These are phyloP conservation scores for Pitta sordida DNA, from an alignment of 2,113 vertebrate species.

Conservation along the genomic window DNA sequence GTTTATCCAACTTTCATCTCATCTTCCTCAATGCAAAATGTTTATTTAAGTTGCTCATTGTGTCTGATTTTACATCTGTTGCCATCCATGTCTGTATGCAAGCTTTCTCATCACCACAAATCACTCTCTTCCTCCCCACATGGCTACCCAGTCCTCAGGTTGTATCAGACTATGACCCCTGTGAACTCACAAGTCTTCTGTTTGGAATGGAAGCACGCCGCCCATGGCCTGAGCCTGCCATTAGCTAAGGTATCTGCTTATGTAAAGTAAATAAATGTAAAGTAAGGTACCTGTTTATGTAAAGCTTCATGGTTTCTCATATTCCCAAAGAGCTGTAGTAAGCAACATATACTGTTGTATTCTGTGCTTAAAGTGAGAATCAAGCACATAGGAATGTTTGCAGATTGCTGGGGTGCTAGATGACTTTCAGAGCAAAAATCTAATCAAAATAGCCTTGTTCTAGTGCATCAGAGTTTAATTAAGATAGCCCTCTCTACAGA, in stretches of 20 bases:
- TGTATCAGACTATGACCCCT: neutral
- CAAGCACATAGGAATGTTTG: neutral
- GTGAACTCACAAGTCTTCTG: neutral
- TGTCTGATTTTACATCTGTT: neutral
- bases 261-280: neutral
- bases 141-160: neutral
- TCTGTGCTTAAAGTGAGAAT: neutral
- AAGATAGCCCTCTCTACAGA: neutral
- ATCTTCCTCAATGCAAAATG: neutral
- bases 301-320: neutral
- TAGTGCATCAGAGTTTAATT: conserved; percentile 6
- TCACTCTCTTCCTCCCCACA: neutral
- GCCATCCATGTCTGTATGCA: neutral
- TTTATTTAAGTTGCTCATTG: neutral
- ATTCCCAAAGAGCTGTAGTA: neutral
- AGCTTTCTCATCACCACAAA: neutral
- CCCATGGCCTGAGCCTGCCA: neutral
- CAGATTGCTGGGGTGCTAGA: neutral
- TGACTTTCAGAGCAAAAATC: neutral
- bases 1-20: neutral
- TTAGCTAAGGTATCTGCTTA: neutral
- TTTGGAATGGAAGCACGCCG: neutral
- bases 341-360: neutral
- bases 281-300: neutral
- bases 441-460: neutral